Conservation (phyloP, 2,113 vertebrate species). For the Lophotis ruficrista region DNA sequence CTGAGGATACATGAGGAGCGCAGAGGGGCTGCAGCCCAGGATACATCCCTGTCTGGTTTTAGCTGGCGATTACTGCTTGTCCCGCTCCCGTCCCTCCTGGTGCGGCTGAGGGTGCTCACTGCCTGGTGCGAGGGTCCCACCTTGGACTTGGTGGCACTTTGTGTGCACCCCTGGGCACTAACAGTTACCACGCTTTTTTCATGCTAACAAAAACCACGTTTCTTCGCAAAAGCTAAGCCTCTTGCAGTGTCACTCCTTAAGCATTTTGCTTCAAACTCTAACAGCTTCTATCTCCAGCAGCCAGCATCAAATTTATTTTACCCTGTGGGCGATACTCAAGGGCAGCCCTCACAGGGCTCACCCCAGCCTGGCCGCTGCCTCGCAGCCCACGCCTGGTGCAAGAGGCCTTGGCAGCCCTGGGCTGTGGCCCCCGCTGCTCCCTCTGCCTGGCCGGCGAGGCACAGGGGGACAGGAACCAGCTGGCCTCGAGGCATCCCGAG, state of each 20-base stretch:
- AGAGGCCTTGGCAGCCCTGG: accelerated
- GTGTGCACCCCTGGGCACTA: neutral
- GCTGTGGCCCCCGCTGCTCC: neutral
- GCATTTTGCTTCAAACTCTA: neutral
- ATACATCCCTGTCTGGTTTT: accelerated
- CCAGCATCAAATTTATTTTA: neutral
- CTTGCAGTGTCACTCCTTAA: neutral
- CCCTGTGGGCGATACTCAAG: accelerated
- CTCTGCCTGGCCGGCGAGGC: accelerated
- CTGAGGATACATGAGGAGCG: neutral
- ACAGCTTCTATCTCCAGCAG: neutral
- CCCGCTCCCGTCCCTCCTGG: accelerated
- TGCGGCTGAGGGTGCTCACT: accelerated
- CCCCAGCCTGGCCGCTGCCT: accelerated
- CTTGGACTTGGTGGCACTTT: accelerated
- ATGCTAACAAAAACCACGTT: neutral
- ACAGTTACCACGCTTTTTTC: accelerated
- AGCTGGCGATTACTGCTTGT: accelerated
- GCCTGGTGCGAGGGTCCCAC: accelerated
- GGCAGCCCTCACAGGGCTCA: neutral
- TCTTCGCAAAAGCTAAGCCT: neutral
- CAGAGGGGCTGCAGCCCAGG: neutral
- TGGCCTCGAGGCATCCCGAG: accelerated
- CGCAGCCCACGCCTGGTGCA: neutral
- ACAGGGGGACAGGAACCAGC: neutral